Evolutionary conservation across 2,888 invertebrate species (phyloP).

Genomic region (Callinectes sapidus): DNA sequence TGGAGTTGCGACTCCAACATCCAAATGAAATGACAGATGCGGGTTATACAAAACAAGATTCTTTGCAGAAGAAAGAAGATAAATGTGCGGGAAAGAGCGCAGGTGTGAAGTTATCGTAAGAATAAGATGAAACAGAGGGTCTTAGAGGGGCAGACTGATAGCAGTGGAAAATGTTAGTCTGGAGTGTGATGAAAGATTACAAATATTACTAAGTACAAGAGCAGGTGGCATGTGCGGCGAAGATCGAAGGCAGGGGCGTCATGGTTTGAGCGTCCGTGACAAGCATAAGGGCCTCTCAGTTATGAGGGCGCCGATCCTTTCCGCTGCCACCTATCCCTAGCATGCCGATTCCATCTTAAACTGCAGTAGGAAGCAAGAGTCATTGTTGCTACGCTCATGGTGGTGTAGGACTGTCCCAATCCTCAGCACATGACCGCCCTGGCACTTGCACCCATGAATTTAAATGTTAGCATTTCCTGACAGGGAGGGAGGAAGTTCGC

Average conservation of each 20-base stretch:
- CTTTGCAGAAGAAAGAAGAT: too few relatives aligned
- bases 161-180: not conserved
- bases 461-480: not conserved
- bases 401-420: not conserved
- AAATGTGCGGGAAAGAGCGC: not conserved
- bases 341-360: not conserved
- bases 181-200: not conserved
- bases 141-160: not conserved
- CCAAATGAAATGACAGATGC: too few relatives aligned
- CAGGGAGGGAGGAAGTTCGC: conserved; percentile 85
- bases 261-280: not conserved
- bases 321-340: not conserved
- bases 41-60: too few relatives aligned
- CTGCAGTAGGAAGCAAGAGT: not conserved
- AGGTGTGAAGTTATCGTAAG: not conserved
- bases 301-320: not conserved
- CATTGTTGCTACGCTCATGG: not conserved
- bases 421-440: not conserved
- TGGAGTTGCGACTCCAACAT: not conserved
- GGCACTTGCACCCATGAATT: not conserved
- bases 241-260: not conserved
- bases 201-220: not conserved
- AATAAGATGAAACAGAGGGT: not conserved
- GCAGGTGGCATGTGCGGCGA: not conserved
- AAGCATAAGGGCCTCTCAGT: not conserved